Evolutionary conservation across 2,888 invertebrate species (phyloP).

Genomic region (Drosophila anomelani): DNA sequence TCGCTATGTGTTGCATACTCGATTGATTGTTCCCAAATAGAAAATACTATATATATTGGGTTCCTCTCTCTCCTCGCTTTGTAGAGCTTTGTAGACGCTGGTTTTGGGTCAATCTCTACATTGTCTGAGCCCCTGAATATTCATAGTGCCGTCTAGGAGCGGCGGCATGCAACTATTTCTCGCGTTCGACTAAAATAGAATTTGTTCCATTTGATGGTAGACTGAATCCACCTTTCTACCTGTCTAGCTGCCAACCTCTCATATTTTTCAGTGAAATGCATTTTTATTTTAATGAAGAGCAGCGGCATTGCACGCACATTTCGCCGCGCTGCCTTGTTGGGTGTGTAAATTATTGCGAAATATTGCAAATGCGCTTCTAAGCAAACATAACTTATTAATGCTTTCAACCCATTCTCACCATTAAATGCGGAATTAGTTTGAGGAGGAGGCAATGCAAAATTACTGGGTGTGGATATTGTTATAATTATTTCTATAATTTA

Average conservation of each 20-base stretch:
- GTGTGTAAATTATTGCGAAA: slow-evolving; percentile 75
- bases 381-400: slow-evolving; percentile 68
- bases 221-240: slow-evolving; percentile 6
- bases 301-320: slow-evolving; percentile 66
- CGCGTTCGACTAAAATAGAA: slow-evolving; percentile 67
- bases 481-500: slow-evolving; percentile 17
- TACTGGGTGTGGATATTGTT: slow-evolving; percentile 14
- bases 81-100: neutral
- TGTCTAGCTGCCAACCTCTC: slow-evolving; percentile 28
- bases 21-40: slow-evolving; percentile 35
- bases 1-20: slow-evolving; percentile 4
- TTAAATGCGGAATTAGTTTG: slow-evolving; percentile 49
- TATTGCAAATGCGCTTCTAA: slow-evolving; percentile 64
- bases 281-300: slow-evolving; percentile 39
- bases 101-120: slow-evolving; percentile 36
- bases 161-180: slow-evolving; percentile 67
- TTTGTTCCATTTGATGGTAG: slow-evolving; percentile 51
- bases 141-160: slow-evolving; percentile 53
- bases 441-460: slow-evolving; percentile 17
- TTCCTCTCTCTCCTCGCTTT: neutral
- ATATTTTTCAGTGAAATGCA: slow-evolving; percentile 50
- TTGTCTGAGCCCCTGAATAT: slow-evolving; percentile 52
- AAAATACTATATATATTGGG: slow-evolving; percentile 12
- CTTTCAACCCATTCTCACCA: slow-evolving; percentile 65
- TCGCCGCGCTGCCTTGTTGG: slow-evolving; percentile 50